Evolutionary conservation across 2,797 vertebrate species (phyloP).

Genomic region (Cichlasoma orientale): DNA sequence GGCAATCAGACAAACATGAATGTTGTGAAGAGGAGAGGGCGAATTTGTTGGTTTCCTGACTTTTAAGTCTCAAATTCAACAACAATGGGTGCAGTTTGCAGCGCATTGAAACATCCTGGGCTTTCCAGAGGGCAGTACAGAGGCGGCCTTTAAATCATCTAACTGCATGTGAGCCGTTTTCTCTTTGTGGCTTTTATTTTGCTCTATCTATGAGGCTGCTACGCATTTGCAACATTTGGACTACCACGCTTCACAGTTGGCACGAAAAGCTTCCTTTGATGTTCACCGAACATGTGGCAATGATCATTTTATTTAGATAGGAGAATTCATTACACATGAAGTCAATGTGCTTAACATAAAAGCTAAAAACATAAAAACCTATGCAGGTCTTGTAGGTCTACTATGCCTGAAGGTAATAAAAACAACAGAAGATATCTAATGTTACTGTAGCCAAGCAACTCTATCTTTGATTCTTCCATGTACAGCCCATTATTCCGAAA

Average conservation of each 20-base stretch:
- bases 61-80: background rate
- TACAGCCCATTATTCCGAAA: background rate
- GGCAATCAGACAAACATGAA: conserved; percentile 3
- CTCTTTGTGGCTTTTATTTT: background rate
- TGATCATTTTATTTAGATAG: background rate
- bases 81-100: background rate
- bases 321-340: background rate
- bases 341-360: background rate
- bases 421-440: background rate
- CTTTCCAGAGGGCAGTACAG: background rate
- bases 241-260: background rate
- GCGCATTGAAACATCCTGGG: background rate
- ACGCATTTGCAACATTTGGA: background rate
- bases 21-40: background rate
- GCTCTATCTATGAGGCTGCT: background rate
- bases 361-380: background rate
- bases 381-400: background rate
- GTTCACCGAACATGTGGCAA: background rate
- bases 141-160: background rate
- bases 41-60: conserved; percentile 12
- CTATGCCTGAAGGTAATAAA: background rate
- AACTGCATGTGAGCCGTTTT: background rate
- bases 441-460: background rate
- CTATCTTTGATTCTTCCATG: background rate
- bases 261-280: background rate